Evolutionary conservation across 2,888 invertebrate species (phyloP).

Genomic region (Phoronis australis): DNA sequence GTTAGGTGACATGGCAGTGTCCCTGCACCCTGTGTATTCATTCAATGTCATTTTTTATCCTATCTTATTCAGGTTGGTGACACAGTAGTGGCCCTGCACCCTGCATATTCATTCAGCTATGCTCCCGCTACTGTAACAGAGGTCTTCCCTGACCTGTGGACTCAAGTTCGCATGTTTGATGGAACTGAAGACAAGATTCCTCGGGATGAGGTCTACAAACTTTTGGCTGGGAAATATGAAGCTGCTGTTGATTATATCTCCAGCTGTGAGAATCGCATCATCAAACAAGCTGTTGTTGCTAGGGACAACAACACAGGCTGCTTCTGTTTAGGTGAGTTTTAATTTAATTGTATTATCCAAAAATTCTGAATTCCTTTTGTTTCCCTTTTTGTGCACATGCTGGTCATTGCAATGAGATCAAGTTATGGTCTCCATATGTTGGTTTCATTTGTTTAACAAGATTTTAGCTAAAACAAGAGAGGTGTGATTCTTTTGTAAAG

Average conservation of each 20-base stretch:
- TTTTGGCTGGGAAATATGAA: conserved; percentile 28
- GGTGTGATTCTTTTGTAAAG: no score
- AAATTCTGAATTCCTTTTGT: no score
- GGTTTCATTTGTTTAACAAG: no score
- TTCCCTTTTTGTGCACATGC: no score
- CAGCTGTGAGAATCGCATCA: conserved; percentile 29
- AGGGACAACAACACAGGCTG: conserved; percentile 33
- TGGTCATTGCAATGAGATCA: no score
- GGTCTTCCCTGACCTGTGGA: conserved; percentile 15
- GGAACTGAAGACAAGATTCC: conserved; percentile 22
- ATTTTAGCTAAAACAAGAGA: no score
- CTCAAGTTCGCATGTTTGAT: conserved; percentile 35
- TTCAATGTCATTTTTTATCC: not conserved
- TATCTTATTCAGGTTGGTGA: conserved; percentile 24
- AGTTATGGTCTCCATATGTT: no score
- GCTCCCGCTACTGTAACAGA: conserved; percentile 35
- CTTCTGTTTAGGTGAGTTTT: no score
- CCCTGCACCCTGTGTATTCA: no score
- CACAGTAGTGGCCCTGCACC: conserved; percentile 36
- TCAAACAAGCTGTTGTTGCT: conserved; percentile 37
- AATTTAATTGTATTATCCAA: no score
- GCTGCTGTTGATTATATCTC: conserved; percentile 35
- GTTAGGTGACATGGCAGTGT: no score
- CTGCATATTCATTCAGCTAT: conserved; percentile 36
- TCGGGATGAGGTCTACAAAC: conserved; percentile 28